Conservation (phyloP, 2,113 vertebrate species). For the Bubo scandiacus region DNA sequence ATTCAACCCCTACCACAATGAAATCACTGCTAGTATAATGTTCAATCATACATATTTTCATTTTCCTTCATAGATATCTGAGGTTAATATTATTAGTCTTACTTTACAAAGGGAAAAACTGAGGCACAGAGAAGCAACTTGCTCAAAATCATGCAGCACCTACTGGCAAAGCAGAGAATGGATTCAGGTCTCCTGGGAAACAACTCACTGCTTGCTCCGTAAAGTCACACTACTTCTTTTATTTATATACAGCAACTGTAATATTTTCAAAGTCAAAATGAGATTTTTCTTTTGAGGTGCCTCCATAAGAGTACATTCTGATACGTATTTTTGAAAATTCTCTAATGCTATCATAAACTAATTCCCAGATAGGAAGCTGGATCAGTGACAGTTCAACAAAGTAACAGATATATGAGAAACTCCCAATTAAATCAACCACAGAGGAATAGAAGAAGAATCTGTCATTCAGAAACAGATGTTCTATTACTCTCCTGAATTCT, state of each 20-base stretch:
- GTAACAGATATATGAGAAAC: background rate
- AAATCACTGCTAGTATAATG: background rate
- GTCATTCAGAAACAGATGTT: background rate
- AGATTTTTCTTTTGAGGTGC: background rate
- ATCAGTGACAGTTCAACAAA: background rate
- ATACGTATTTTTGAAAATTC: background rate
- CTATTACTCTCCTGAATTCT: background rate
- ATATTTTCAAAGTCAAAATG: background rate
- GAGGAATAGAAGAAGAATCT: background rate
- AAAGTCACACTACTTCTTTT: background rate
- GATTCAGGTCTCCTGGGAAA: background rate
- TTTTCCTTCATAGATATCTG: background rate
- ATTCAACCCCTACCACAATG: background rate
- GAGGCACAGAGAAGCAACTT: background rate
- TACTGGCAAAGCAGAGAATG: background rate
- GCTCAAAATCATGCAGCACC: background rate
- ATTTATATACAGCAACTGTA: background rate
- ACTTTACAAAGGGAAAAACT: background rate
- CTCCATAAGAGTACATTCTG: background rate
- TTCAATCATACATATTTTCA: background rate
- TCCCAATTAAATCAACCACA: background rate
- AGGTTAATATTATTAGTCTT: background rate
- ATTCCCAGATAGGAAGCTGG: background rate
- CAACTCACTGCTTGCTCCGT: background rate
- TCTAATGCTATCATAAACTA: background rate